phyloP scores from a whole-genome alignment of 2,888 invertebrate species.

The Stomorhina lunata region DNA sequence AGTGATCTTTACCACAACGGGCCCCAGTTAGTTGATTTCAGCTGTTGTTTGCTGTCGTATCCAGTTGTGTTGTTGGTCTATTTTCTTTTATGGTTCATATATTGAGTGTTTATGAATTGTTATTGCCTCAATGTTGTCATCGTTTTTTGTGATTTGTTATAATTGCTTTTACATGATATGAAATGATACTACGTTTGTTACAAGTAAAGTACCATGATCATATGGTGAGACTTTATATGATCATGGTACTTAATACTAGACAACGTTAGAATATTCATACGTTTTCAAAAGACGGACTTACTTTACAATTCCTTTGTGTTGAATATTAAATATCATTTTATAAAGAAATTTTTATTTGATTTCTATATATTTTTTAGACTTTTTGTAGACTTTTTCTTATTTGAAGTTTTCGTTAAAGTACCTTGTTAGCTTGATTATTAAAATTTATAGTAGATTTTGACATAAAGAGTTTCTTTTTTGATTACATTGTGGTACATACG shows the following conservation, averaged over 20 bases:
- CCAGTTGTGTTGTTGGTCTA: conserved; percentile 26
- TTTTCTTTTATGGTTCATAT: conserved; percentile 62
- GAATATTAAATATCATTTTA: conserved; percentile 13
- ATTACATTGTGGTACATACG: background rate
- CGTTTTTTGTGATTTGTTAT: conserved; percentile 67
- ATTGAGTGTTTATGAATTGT: conserved; percentile 68
- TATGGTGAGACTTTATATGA: background rate
- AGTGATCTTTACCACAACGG: too few species aligned
- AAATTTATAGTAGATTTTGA: conserved; percentile 51
- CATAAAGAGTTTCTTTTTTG: conserved; percentile 30
- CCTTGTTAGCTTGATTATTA: conserved; percentile 63
- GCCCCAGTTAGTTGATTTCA: conserved; percentile 20
- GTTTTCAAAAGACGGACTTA: background rate
- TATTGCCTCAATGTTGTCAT: conserved; percentile 66
- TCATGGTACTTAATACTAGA: too few species aligned
- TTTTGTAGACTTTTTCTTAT: background rate
- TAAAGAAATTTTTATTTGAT: background rate
- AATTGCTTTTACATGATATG: conserved; percentile 66
- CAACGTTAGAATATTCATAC: too few species aligned
- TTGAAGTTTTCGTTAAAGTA: conserved; percentile 34
- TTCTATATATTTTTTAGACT: background rate
- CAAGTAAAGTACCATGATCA: conserved; percentile 2
- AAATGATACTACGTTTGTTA: background rate
- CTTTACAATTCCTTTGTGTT: background rate
- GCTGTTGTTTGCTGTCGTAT: background rate